phyloP scores from a whole-genome alignment of 2,888 invertebrate genomes.

The Petrolisthes manimaculis region DNA sequence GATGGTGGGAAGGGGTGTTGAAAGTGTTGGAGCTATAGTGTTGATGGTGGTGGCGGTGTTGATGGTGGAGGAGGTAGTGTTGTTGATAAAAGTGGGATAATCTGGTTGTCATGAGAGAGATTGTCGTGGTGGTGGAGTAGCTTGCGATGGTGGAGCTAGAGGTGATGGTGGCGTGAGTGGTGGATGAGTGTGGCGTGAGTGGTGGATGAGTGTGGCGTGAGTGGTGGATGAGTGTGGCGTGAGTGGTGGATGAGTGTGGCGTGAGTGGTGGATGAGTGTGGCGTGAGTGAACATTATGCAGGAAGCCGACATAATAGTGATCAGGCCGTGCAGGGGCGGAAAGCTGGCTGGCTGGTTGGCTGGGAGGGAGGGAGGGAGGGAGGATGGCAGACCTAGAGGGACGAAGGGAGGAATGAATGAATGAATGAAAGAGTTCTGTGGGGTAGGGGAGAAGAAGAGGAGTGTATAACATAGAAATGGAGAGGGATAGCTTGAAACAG shows the following conservation, averaged over 20 bases:
- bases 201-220: background rate
- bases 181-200: background rate
- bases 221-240: background rate
- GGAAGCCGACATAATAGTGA: conserved; percentile 1
- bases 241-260: background rate
- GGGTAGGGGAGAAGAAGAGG: too few relatives aligned
- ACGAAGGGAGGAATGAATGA: too few relatives aligned
- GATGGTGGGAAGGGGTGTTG: too few relatives aligned
- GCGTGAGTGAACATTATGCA: background rate
- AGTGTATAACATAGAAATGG: too few relatives aligned
- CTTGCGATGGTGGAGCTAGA: conserved; percentile 2
- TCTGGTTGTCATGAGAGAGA: too few relatives aligned
- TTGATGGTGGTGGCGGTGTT: too few relatives aligned
- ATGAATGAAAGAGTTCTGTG: too few relatives aligned
- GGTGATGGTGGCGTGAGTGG: conserved; percentile 10
- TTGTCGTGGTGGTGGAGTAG: too few relatives aligned
- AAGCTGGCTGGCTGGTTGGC: background rate
- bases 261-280: background rate
- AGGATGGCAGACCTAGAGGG: background rate
- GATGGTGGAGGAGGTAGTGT: too few relatives aligned
- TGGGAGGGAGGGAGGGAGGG: background rate
- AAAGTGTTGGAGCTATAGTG: too few relatives aligned
- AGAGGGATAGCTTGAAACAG: too few relatives aligned
- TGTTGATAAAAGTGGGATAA: too few relatives aligned
- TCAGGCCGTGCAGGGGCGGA: background rate